These are phyloP conservation scores for Oligia fasciuncula DNA, from an alignment of 2,888 invertebrate species.

Conservation along the genomic window DNA sequence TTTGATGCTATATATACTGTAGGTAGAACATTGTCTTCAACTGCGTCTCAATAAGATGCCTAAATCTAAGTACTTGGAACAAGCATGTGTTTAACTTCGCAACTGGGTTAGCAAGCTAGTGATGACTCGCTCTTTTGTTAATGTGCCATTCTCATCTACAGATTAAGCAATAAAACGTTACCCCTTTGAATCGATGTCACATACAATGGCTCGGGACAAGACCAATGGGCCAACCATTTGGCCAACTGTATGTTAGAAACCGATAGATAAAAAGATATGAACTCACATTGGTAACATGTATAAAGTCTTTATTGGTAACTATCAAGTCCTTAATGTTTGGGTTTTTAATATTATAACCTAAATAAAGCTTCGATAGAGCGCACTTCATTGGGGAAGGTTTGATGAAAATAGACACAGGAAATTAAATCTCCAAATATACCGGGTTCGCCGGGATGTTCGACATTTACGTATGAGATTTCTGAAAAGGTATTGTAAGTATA, in stretches of 20 bases:
- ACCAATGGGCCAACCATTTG: constrained; percentile 19
- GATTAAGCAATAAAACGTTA: constrained; percentile 44
- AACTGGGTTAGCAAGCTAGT: constrained; percentile 47
- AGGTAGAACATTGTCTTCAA: constrained; percentile 1
- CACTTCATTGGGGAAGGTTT: constrained; percentile 34
- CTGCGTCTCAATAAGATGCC: constrained; percentile 29
- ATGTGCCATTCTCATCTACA: constrained; percentile 13
- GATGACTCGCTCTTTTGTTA: constrained; percentile 37
- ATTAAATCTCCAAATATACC: constrained; percentile 13
- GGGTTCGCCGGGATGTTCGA: constrained; percentile 1
- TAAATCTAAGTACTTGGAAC: constrained; percentile 34
- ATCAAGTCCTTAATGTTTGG: constrained; percentile 37
- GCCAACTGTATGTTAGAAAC: constrained; percentile 16
- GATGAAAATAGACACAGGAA: constrained; percentile 20
- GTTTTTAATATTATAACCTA: constrained; percentile 54
- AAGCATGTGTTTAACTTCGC: constrained; percentile 24
- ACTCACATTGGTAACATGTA: constrained; percentile 55
- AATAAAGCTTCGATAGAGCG: constrained; percentile 63
- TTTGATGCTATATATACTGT: constrained; percentile 5
- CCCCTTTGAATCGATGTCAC: constrained; percentile 29
- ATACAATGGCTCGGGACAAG: constrained; percentile 8
- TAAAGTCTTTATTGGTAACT: constrained; percentile 61
- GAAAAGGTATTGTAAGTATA: background rate
- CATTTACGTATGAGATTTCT: constrained; percentile 18
- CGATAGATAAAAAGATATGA: constrained; percentile 49